A percentile compares a stretch with the other conserved stretches of the same genome.
phyloP scores from a whole-genome alignment of 2,888 invertebrate genomes.

The Endotricha flammealis region DNA sequence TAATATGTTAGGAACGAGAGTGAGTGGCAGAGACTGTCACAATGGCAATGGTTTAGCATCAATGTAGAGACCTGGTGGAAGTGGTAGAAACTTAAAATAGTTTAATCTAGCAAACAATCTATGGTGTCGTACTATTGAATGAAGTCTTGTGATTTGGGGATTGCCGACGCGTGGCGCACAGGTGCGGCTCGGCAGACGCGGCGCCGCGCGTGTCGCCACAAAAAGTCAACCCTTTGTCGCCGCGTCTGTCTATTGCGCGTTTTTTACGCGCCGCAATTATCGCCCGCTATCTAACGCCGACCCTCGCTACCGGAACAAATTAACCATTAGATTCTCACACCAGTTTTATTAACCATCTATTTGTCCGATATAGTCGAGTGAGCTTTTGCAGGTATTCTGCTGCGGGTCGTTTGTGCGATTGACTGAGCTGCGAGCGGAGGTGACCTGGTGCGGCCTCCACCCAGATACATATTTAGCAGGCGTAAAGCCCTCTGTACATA shows the following conservation, averaged over 20 bases:
- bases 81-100: too few species aligned
- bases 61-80: too few species aligned
- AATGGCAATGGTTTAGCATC: too few species aligned
- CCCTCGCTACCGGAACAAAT: slow-evolving; percentile 46
- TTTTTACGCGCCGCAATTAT: slow-evolving; percentile 32
- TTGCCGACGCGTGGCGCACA: slow-evolving; percentile 1
- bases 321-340: slow-evolving; percentile 46
- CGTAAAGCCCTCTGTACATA: slow-evolving; percentile 38
- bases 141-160: too few species aligned
- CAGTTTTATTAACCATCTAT: slow-evolving; percentile 21
- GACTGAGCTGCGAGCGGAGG: not conserved
- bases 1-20: too few species aligned
- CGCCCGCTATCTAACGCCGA: slow-evolving; percentile 42
- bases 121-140: too few species aligned
- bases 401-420: not conserved
- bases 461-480: slow-evolving; percentile 50
- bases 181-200: slow-evolving; percentile 25
- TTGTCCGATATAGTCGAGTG: not conserved
- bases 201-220: slow-evolving; percentile 38
- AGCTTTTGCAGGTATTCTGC: not conserved
- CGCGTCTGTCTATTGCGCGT: slow-evolving; percentile 34
- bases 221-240: slow-evolving; percentile 53
- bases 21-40: too few species aligned
- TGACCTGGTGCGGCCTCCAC: slow-evolving; percentile 5
- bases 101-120: too few species aligned